Percentiles rank a stretch among this genome's conserved stretches.
These are phyloP conservation scores for Stegastes partitus DNA, from an alignment of 2,113 vertebrate species.

Conservation along the genomic window DNA sequence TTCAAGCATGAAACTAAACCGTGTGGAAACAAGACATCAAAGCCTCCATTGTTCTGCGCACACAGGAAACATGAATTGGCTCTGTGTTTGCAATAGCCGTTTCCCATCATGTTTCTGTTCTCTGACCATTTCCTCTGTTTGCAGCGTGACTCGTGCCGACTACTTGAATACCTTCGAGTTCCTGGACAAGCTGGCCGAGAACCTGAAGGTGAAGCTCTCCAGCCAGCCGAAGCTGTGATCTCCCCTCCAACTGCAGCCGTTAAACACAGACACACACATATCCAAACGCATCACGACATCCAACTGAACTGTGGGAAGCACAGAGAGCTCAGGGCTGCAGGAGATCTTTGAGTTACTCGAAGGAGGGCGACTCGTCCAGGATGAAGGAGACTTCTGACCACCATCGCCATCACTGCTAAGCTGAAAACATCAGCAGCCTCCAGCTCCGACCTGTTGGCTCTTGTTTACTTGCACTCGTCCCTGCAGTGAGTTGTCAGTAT, in stretches of 20 bases:
- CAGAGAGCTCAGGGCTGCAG: neutral
- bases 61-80: too few species aligned
- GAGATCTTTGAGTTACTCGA: constrained; percentile 15
- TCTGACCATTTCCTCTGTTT: constrained; percentile 14
- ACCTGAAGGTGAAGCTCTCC: constrained; percentile 90
- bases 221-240: constrained; percentile 89
- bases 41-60: too few species aligned
- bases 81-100: too few species aligned
- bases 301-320: neutral
- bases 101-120: neutral
- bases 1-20: too few species aligned
- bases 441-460: neutral
- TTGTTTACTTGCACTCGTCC: constrained; percentile 42
- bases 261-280: constrained; percentile 19
- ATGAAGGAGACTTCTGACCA: neutral
- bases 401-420: neutral
- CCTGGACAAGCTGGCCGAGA: constrained; percentile 96
- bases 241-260: neutral
- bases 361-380: constrained; percentile 30
- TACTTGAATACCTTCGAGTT: constrained; percentile 98
- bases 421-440: constrained; percentile 4
- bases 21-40: too few species aligned
- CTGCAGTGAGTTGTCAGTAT: constrained; percentile 9
- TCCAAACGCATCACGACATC: constrained; percentile 15
- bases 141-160: constrained; percentile 91